Percentiles rank a stretch among this genome's conserved stretches.
These are phyloP conservation scores for Myotis davidii DNA, from an alignment of 2,113 vertebrate species.

Conservation along the genomic window DNA sequence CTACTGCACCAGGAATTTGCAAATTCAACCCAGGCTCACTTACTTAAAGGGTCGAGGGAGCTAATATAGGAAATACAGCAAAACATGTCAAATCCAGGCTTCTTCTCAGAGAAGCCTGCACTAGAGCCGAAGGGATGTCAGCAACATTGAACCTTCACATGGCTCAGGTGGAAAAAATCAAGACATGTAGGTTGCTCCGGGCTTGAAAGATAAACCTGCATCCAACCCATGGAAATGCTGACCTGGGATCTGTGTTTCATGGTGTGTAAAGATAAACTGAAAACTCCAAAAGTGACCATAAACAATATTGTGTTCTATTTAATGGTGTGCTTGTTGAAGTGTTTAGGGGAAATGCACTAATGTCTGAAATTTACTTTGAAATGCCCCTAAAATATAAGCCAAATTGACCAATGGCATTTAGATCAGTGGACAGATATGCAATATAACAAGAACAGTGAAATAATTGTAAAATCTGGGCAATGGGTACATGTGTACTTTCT, in stretches of 20 bases:
- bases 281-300: background rate
- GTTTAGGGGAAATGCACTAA: background rate
- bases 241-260: background rate
- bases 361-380: background rate
- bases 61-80: background rate
- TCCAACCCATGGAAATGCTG: background rate
- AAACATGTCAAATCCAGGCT: background rate
- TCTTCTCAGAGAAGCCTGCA: background rate
- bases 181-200: background rate
- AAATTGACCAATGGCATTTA: background rate
- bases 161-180: background rate
- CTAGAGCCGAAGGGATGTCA: background rate
- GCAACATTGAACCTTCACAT: background rate
- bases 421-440: background rate
- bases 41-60: background rate
- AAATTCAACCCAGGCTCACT: background rate
- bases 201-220: background rate
- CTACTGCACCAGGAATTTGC: background rate
- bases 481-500: background rate
- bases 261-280: background rate
- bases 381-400: background rate
- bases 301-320: background rate
- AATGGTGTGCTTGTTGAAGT: background rate
- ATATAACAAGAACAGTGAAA: background rate
- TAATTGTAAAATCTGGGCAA: background rate